phyloP scores from a whole-genome alignment of 2,797 vertebrate genomes.

The Nannoperca obscura region DNA sequence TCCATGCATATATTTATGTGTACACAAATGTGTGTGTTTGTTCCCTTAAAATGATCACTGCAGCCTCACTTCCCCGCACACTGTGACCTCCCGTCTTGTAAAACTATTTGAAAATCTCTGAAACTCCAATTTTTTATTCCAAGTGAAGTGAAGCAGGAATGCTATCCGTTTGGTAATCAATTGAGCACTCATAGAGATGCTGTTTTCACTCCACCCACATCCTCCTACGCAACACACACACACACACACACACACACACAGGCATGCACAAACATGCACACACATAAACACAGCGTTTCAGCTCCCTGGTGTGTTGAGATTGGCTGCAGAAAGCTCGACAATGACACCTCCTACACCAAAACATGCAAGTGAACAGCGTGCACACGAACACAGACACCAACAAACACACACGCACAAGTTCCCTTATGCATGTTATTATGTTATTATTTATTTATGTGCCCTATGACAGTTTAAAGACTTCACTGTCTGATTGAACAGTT shows the following conservation, averaged over 20 bases:
- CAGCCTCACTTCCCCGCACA: background rate
- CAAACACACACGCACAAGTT: conserved; percentile 17
- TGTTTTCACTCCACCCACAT: conserved; percentile 72
- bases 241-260: conserved; percentile 29
- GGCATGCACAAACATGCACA: conserved; percentile 39
- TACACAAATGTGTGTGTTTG: conserved; percentile 6
- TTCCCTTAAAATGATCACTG: background rate
- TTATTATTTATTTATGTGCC: conserved; percentile 4
- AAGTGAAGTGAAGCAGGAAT: conserved; percentile 40
- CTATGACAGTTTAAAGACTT: conserved; percentile 45
- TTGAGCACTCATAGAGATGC: conserved; percentile 53
- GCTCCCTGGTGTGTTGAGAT: conserved; percentile 68
- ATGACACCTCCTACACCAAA: conserved; percentile 82
- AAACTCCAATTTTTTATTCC: conserved; percentile 30
- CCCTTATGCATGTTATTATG: background rate
- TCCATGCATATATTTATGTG: background rate
- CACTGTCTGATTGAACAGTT: conserved; percentile 26
- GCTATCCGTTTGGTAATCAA: conserved; percentile 63
- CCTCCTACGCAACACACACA: conserved; percentile 67
- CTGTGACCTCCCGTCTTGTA: conserved; percentile 26
- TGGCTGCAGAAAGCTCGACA: conserved; percentile 78
- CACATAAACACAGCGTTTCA: conserved; percentile 46
- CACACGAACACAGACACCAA: conserved; percentile 57
- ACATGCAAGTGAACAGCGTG: conserved; percentile 76
- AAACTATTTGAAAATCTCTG: conserved; percentile 27